A percentile compares a stretch with the other conserved stretches of the same genome.
Conservation (phyloP, 2,797 vertebrate species). For the Lepilemur ruficaudatus region DNA sequence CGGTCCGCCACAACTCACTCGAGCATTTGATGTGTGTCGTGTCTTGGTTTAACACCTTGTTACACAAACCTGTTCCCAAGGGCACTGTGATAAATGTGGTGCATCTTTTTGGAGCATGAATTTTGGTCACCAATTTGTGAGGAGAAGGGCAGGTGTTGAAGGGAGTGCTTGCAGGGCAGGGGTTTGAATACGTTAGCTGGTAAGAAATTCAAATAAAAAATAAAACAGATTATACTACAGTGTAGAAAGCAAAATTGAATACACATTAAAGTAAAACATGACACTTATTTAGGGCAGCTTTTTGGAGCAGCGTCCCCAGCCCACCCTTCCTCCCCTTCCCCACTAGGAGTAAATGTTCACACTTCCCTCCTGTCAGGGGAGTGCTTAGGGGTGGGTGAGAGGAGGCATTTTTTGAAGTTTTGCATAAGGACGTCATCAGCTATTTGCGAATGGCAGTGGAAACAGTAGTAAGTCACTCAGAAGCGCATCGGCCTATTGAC, state of each 20-base stretch:
- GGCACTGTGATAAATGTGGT: not conserved
- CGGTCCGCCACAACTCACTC: not conserved
- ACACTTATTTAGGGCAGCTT: not conserved
- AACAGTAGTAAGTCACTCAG: not conserved
- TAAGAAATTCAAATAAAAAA: not conserved
- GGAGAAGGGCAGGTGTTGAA: not conserved
- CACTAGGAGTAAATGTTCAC: not conserved
- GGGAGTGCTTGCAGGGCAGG: not conserved
- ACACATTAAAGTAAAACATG: not conserved
- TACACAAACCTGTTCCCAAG: not conserved
- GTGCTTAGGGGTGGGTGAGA: not conserved
- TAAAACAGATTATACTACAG: not conserved
- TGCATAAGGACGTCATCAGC: not conserved
- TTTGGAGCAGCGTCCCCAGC: not conserved
- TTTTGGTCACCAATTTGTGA: not conserved
- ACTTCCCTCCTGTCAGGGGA: not conserved
- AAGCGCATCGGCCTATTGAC: not conserved
- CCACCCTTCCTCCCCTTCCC: not conserved
- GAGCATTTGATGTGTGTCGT: not conserved
- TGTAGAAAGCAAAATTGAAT: not conserved
- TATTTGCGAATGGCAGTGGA: not conserved
- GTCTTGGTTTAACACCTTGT: not conserved
- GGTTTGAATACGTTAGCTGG: not conserved
- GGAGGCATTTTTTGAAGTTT: not conserved
- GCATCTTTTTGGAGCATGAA: not conserved